Evolutionary conservation across 2,113 vertebrate genomes (phyloP), one percentile per base, ranked within the genome.

Genomic region (Spizaetus ornatus): DNA sequence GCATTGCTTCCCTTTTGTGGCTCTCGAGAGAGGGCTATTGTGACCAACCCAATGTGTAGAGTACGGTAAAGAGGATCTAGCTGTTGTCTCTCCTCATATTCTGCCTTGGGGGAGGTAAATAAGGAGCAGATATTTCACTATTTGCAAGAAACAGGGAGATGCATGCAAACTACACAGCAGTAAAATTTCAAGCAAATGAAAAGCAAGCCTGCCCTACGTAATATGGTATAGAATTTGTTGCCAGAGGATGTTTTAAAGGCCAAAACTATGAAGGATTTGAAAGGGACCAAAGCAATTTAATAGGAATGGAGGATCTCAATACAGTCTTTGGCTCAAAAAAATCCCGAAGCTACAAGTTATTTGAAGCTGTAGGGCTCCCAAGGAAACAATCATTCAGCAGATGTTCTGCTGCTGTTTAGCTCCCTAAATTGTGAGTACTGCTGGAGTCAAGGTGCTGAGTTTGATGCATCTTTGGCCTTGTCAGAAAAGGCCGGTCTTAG

Each of bases 31-130:
- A 71, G 52, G 25, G 16, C 4, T 53, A 0, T 36, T 76, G 55
- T 65, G 17, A 20, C 9, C 23, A 50, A 1, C 38, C n/a, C 8
- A 3, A 0, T 25, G 12, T 48, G n/a, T 34, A 47, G 27, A 32
- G 6, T 22, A 18, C 19, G 36, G 14, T 59, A 8, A 18, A 71
- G 25, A 12, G 11, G 31, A 16, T 80, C 25, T 66, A 29, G 19
- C 34, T 73, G 1, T 50, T 92, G 14, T 26, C 43, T 88, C n/a
- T 86, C 70, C 71, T 82, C 5, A 0, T 20, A 3, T 38, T 86
- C 40, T 86, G 18, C 32, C 53, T 42, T 73, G 27, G 25, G 27
- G 36, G 27, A 88, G 18, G 42, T 53, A 77, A 80, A 66, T 20
- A 66, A 26, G 21, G 34, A 81, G 10, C 15, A 65, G 27, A 1